phyloP scores from a whole-genome alignment of 2,113 vertebrate species.

The Ursus arctos region DNA sequence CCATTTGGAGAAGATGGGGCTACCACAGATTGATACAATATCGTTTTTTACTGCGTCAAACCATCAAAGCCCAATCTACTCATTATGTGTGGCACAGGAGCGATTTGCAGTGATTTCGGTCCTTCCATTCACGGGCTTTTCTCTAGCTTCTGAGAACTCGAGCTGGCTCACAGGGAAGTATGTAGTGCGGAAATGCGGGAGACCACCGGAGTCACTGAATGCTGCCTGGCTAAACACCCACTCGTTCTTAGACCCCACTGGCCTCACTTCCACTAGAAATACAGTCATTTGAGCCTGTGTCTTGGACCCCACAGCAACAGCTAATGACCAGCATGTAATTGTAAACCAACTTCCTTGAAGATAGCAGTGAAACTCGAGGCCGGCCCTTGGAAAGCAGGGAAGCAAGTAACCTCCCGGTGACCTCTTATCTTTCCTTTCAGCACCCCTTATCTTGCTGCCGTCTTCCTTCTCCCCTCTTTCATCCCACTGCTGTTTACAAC shows the following conservation, averaged over 20 bases:
- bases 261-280: constrained; percentile 56
- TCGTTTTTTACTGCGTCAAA: not conserved
- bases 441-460: not conserved
- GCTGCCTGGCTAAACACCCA: not conserved
- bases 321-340: constrained; percentile 44
- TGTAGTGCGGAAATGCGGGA: not conserved
- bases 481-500: not conserved
- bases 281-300: constrained; percentile 40
- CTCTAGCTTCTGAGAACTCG: not conserved
- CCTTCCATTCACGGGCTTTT: not conserved
- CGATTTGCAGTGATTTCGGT: not conserved
- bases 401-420: not conserved
- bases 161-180: not conserved
- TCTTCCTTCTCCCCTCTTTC: not conserved
- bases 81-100: not conserved
- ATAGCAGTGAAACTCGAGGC: constrained; percentile 33
- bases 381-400: not conserved
- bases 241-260: not conserved
- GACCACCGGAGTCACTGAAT: not conserved
- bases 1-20: not conserved
- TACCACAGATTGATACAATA: too few species aligned
- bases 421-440: constrained; percentile 12
- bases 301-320: constrained; percentile 15
- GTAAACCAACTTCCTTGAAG: constrained; percentile 70
- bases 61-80: not conserved